Evolutionary conservation across 2,113 vertebrate species (phyloP).

Genomic region (Cynocephalus volans): DNA sequence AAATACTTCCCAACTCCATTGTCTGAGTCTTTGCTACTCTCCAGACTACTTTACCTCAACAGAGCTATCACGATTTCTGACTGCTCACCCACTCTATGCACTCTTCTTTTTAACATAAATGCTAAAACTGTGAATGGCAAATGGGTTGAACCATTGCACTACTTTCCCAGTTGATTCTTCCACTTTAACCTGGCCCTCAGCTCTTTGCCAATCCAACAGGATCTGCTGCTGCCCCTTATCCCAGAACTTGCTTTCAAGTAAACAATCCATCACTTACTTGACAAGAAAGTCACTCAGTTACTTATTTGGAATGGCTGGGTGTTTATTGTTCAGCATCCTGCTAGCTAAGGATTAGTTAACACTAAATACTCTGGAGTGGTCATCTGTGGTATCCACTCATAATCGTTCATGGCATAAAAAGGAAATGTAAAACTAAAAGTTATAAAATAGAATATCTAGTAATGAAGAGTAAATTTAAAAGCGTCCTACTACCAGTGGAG

Average conservation of each 20-base stretch:
- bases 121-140: background rate
- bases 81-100: background rate
- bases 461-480: slow-evolving; percentile 3
- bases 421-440: slow-evolving; percentile 41
- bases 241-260: background rate
- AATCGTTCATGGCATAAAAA: background rate
- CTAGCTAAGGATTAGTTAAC: background rate
- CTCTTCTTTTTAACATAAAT: background rate
- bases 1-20: background rate
- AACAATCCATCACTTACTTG: background rate
- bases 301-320: background rate
- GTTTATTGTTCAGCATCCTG: background rate
- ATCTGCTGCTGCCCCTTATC: background rate
- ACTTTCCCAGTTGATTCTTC: background rate
- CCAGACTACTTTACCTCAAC: background rate
- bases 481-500: background rate
- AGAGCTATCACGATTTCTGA: background rate
- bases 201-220: background rate
- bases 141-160: background rate
- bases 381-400: background rate
- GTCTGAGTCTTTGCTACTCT: background rate
- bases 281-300: background rate
- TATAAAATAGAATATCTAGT: slow-evolving; percentile 2
- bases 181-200: background rate
- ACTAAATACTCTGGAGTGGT: background rate